These are phyloP conservation scores for Montipora foliosa DNA, from an alignment of 64 coral and sea anemone species.

Conservation along the genomic window DNA sequence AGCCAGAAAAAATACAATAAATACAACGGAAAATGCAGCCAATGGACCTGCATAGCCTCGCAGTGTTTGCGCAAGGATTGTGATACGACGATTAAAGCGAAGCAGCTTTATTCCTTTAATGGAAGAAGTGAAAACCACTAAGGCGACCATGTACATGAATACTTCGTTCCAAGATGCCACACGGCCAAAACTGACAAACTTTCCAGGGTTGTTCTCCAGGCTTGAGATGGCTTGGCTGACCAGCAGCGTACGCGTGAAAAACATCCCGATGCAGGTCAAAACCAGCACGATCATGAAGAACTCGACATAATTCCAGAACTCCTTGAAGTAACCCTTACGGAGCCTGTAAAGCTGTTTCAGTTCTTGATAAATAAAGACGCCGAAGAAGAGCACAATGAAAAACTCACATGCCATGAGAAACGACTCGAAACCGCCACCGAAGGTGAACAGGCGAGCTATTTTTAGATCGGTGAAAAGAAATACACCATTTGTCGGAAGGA, in stretches of 20 bases:
- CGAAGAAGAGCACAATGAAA: constrained; percentile 84
- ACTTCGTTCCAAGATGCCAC: constrained; percentile 91
- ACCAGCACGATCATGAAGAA: constrained; percentile 78
- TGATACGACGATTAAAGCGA: constrained; percentile 82
- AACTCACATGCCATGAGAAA: constrained; percentile 81
- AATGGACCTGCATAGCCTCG: constrained; percentile 83
- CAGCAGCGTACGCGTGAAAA: constrained; percentile 70
- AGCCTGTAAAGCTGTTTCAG: constrained; percentile 83
- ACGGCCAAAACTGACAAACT: constrained; percentile 82
- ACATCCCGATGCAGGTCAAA: constrained; percentile 79
- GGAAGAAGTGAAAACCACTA: constrained; percentile 81
- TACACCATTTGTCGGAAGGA: constrained; percentile 86
- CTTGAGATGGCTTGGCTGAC: constrained; percentile 72
- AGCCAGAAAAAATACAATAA: constrained; percentile 83
- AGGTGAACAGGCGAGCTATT: constrained; percentile 84
- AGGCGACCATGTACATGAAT: constrained; percentile 81
- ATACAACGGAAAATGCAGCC: constrained; percentile 83
- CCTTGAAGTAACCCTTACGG: constrained; percentile 82
- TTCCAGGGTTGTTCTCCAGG: constrained; percentile 51
- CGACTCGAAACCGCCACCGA: constrained; percentile 75
- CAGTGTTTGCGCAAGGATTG: constrained; percentile 74
- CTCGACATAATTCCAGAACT: constrained; percentile 93
- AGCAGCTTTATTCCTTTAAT: constrained; percentile 85
- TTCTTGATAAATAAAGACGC: constrained; percentile 89
- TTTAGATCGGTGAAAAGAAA: constrained; percentile 88